Base-by-base conservation (phyloP, 2,888 invertebrate species). In the Ophion costatus region DNA sequence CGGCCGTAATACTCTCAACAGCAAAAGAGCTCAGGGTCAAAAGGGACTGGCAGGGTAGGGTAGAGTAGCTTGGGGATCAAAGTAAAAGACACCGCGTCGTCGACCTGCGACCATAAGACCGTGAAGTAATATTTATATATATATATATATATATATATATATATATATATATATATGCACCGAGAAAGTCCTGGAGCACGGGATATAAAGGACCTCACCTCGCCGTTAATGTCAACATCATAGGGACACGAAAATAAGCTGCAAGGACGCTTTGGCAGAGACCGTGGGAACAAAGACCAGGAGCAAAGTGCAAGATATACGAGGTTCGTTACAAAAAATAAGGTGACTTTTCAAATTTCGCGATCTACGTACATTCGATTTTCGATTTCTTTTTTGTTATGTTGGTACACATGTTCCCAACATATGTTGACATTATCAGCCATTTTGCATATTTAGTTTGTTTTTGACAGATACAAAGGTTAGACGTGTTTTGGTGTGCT, bases 241-340 rank as follows among this genome's bases (percentile, higher is more conserved):
- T 70, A 82, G 71, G 70, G 56, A 22, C 9, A 71, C 67, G 11
- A 29, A 69, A 81, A 51, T 67, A 61, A 45, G 56, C 61, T 17
- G 29, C 3, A 17, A 51, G 70, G 29, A 22, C 63, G 59, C 24
- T 64, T 64, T 29, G 29, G 77, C 71, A 56, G 74, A 85, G 82
- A 67, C 73, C 82, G 85, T 82, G 82, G 82, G 82, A 85, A 85
- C 45, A 85, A 82, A 80, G 82, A 76, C 82, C 85, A 80, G 85
- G 74, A 85, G 82, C 76, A 38, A 74, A 82, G 79, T 84, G 77
- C 80, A 80, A 45, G 14, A 45, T 45, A 45, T 45, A n/a, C n/a
- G n/a, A n/a, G n/a, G n/a, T n/a, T n/a, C n/a, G n/a, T n/a, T n/a
- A n/a, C n/a, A n/a, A n/a, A n/a, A n/a, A n/a, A n/a, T n/a, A n/a